These are phyloP conservation scores for Emberiza fucata DNA, from an alignment of 2,113 vertebrate genomes.

Conservation along the genomic window DNA sequence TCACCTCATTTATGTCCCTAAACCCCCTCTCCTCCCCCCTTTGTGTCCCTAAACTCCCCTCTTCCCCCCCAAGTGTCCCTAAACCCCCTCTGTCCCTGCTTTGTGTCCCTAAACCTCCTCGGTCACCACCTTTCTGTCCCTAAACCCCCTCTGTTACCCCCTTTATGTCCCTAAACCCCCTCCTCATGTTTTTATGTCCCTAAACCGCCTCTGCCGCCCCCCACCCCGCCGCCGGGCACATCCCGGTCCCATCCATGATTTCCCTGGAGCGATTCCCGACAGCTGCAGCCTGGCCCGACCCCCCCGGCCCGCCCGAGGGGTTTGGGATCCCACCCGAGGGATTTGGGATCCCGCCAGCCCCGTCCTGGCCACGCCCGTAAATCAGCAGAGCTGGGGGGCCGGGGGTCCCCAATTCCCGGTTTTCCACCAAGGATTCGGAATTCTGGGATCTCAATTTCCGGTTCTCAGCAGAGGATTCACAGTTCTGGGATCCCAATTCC, in stretches of 20 bases:
- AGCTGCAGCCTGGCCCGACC: not conserved
- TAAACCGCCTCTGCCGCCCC: not conserved
- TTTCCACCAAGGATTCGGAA: no score
- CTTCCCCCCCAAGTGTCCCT: no score
- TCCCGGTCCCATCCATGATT: not conserved
- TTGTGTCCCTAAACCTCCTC: not conserved
- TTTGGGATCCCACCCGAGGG: not conserved
- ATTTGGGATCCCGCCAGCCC: not conserved
- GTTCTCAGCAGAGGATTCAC: no score
- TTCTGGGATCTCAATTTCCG: no score
- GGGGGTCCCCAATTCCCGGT: no score
- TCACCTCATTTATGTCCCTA: not conserved
- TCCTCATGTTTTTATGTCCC: no score
- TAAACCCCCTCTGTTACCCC: no score
- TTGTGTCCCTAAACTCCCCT: not conserved
- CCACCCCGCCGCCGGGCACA: no score
- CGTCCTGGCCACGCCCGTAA: not conserved
- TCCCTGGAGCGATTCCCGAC: accelerated
- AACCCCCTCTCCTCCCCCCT: not conserved
- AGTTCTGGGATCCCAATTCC: not conserved
- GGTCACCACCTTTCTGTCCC: not conserved
- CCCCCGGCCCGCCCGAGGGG: no score
- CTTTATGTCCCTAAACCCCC: no score
- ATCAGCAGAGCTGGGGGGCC: not conserved
- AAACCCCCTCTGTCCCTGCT: no score